Conservation (phyloP, 2,113 vertebrate genomes). For the Colinus virginianus region DNA sequence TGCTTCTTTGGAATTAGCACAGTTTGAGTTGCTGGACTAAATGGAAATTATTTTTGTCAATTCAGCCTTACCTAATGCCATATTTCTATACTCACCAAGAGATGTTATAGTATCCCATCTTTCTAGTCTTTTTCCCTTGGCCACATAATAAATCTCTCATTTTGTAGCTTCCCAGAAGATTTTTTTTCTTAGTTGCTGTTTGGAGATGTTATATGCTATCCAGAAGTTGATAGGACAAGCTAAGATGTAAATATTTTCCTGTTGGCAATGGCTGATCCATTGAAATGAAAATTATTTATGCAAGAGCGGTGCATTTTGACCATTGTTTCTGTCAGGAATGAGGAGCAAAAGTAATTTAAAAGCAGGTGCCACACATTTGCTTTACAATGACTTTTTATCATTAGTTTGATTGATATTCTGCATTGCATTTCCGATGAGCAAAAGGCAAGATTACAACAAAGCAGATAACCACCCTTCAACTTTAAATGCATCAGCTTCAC, state of each 20-base stretch:
- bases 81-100: neutral
- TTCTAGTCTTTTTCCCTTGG: neutral
- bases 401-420: conserved; percentile 8
- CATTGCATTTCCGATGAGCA: neutral
- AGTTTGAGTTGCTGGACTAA: conserved; percentile 5
- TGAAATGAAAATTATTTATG: conserved; percentile 46
- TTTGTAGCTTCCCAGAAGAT: neutral
- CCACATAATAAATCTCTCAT: neutral
- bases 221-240: neutral
- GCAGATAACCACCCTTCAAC: neutral
- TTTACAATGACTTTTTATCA: conserved; percentile 25
- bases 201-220: neutral
- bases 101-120: neutral
- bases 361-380: neutral
- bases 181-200: conserved; percentile 22
- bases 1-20: conserved; percentile 39
- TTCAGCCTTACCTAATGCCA: neutral
- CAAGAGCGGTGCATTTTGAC: neutral
- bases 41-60: conserved; percentile 3
- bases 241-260: conserved; percentile 46
- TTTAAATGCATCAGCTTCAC: neutral
- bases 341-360: conserved; percentile 29
- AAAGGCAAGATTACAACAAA: neutral
- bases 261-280: neutral
- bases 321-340: neutral